Percentiles rank a stretch among this genome's conserved stretches.
Conservation (phyloP, 2,797 vertebrate genomes). For the Acipenser oxyrinchus region DNA sequence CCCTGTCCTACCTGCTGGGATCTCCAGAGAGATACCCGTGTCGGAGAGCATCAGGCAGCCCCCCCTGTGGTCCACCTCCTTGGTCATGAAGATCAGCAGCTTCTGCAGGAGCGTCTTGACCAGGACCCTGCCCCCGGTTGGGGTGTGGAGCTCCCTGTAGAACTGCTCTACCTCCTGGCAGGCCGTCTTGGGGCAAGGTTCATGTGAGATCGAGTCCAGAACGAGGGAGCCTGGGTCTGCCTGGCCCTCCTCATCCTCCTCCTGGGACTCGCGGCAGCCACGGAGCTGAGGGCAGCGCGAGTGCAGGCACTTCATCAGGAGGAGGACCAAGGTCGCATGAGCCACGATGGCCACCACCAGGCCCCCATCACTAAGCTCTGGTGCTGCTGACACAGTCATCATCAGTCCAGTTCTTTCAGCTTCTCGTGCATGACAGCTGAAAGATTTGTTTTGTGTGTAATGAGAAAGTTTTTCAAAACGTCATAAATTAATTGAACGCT, state of each 20-base stretch:
- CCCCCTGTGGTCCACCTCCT: conserved; percentile 30
- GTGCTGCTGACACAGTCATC: too few species aligned
- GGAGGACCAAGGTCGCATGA: conserved; percentile 19
- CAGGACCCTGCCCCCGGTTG: conserved; percentile 30
- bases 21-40: too few species aligned
- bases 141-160: conserved; percentile 33
- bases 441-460: too few species aligned
- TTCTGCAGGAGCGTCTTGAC: conserved; percentile 34
- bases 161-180: conserved; percentile 28
- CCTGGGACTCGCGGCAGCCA: neutral
- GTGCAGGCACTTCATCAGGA: conserved; percentile 29
- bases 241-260: neutral
- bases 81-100: conserved; percentile 30
- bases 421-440: too few species aligned
- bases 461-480: too few species aligned
- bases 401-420: too few species aligned
- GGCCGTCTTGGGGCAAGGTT: neutral
- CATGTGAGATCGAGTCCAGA: conserved; percentile 10
- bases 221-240: neutral
- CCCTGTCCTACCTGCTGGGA: too few species aligned
- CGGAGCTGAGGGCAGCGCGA: conserved; percentile 22
- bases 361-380: too few species aligned
- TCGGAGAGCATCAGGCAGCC: conserved; percentile 25
- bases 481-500: too few species aligned
- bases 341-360: neutral